A percentile compares a stretch with the other conserved stretches of the same genome.
Conservation (phyloP, 2,113 vertebrate species). For the Paedocypris sp. region DNA sequence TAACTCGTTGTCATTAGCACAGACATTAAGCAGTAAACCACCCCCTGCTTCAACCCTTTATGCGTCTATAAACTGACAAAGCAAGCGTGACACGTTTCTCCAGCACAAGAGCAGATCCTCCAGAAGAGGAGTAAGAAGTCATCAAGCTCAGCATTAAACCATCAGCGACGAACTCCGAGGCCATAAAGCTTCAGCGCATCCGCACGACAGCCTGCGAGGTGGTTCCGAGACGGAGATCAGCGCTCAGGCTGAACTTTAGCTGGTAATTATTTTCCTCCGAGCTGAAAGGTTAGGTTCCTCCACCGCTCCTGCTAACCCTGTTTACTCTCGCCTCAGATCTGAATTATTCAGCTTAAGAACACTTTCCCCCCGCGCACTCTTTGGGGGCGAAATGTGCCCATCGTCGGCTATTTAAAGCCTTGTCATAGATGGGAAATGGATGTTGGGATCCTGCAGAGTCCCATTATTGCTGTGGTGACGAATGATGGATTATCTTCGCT, state of each 20-base stretch:
- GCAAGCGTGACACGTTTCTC: not conserved
- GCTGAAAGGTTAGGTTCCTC: not conserved
- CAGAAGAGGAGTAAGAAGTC: not conserved
- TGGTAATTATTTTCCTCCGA: not conserved
- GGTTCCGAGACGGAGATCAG: not conserved
- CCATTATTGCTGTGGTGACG: slow-evolving; percentile 48
- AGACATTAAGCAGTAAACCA: slow-evolving; percentile 44
- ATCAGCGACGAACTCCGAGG: not conserved
- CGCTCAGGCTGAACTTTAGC: not conserved
- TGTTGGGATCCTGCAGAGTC: slow-evolving; percentile 32
- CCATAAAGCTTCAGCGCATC: not conserved
- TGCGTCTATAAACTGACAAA: not conserved
- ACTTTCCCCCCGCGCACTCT: not conserved
- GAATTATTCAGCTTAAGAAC: slow-evolving; percentile 4
- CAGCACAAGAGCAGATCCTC: not conserved
- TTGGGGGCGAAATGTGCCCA: slow-evolving; percentile 28
- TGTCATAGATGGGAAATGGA: slow-evolving; percentile 33
- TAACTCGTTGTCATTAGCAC: slow-evolving; percentile 47
- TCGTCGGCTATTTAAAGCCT: slow-evolving; percentile 26
- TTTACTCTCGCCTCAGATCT: slow-evolving; percentile 1
- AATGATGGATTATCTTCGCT: slow-evolving; percentile 37
- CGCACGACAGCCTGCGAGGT: not conserved
- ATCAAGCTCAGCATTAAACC: no score
- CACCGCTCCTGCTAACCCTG: not conserved
- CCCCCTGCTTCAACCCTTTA: slow-evolving; percentile 35